Percentiles rank a stretch among this genome's conserved stretches.
phyloP scores from a whole-genome alignment of 64 coral and sea anemone species.

The Anthopleura sola region DNA sequence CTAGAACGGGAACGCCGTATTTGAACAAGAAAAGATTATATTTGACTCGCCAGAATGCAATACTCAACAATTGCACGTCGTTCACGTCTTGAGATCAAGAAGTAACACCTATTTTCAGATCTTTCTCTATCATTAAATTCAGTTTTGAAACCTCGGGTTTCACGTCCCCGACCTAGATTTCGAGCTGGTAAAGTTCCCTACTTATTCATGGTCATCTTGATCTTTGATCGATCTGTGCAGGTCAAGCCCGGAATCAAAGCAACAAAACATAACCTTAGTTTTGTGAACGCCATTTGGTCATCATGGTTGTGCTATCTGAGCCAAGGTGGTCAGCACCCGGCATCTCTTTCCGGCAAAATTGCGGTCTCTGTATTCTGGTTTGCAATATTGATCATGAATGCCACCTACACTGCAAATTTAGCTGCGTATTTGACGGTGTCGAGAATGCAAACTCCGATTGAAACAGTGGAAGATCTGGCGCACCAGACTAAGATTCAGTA shows the following conservation, averaged over 20 bases:
- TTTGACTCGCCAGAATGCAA: no score
- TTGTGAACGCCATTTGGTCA: slow-evolving; percentile 47
- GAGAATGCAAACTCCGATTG: slow-evolving; percentile 56
- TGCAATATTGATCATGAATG: slow-evolving; percentile 65
- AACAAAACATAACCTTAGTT: slow-evolving; percentile 20
- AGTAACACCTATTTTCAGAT: no score
- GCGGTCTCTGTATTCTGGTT: slow-evolving; percentile 64
- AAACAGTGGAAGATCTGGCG: slow-evolving; percentile 41
- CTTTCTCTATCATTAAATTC: no score
- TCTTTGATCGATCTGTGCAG: background rate
- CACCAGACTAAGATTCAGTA: slow-evolving; percentile 42
- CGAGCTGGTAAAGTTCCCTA: no score
- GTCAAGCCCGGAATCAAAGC: slow-evolving; percentile 11
- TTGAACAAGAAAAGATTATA: no score
- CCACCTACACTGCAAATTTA: slow-evolving; percentile 60
- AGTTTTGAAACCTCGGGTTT: no score
- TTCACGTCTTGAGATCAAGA: no score
- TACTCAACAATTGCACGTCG: no score
- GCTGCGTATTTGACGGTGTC: slow-evolving; percentile 60
- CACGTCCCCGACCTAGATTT: no score
- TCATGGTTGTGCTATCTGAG: slow-evolving; percentile 39
- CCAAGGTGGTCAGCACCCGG: slow-evolving; percentile 44
- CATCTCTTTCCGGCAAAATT: slow-evolving; percentile 30
- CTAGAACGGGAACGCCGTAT: no score
- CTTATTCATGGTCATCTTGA: background rate